A percentile compares a stretch with the other conserved stretches of the same genome.
These are phyloP conservation scores for Saccopteryx leptura DNA, from an alignment of 2,113 vertebrate genomes.

Conservation along the genomic window DNA sequence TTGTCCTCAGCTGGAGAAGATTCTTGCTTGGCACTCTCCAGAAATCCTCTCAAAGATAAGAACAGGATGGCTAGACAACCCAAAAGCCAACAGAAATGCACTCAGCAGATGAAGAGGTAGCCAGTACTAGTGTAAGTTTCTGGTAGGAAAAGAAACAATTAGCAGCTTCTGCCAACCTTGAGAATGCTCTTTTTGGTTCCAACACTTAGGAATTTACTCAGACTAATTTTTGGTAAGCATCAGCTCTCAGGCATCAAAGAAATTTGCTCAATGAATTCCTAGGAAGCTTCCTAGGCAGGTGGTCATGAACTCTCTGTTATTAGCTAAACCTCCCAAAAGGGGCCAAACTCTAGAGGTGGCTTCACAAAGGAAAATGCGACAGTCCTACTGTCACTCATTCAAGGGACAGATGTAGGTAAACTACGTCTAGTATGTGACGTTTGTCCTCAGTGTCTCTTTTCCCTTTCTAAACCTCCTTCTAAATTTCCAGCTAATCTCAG, in stretches of 20 bases:
- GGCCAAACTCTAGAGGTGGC: background rate
- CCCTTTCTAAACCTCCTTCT: background rate
- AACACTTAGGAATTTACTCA: background rate
- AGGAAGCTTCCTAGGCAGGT: background rate
- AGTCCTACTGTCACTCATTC: background rate
- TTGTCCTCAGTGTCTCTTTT: background rate
- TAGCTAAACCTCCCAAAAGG: background rate
- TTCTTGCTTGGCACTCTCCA: background rate
- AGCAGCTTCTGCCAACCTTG: too few species aligned
- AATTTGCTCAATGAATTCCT: background rate
- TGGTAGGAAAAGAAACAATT: background rate
- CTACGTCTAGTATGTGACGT: background rate
- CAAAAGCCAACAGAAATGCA: background rate
- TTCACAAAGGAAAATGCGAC: background rate
- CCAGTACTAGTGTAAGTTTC: background rate
- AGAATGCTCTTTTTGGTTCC: background rate
- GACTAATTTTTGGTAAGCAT: background rate
- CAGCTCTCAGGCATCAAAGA: conserved; percentile 40
- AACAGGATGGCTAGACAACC: background rate
- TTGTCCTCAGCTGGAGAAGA: background rate
- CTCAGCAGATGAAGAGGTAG: background rate
- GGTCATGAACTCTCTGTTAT: background rate
- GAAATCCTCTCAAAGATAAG: background rate
- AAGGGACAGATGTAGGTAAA: background rate
- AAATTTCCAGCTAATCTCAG: background rate